Evolutionary conservation across 2,797 vertebrate genomes (phyloP).

Genomic region (Hydrocynus forskahlii): DNA sequence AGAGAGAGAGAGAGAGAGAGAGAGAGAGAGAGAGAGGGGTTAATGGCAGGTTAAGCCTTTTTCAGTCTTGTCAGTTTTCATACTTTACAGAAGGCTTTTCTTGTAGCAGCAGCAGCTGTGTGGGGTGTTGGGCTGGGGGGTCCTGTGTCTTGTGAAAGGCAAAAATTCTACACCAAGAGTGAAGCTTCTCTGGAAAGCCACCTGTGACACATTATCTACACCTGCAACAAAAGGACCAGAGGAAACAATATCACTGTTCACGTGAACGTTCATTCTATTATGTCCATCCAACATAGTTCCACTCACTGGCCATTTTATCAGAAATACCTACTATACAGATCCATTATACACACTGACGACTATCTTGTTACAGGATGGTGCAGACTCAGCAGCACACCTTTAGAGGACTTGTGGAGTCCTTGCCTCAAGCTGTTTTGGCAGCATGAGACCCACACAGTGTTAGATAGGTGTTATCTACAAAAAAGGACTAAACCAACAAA

Average conservation of each 20-base stretch:
- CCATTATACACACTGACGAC: no score
- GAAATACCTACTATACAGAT: neutral
- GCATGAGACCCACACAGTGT: no score
- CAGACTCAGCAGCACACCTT: no score
- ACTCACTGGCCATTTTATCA: neutral
- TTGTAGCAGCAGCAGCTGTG: neutral
- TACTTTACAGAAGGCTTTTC: neutral
- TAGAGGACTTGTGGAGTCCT: no score
- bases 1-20: neutral
- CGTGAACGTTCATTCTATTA: neutral
- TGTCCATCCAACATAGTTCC: neutral
- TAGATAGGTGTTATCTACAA: no score
- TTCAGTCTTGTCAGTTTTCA: neutral
- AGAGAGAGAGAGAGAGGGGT: neutral
- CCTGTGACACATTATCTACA: neutral
- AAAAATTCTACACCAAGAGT: neutral
- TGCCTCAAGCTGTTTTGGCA: no score
- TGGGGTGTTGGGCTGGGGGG: neutral
- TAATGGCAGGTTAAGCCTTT: slow-evolving; percentile 15
- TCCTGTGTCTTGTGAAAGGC: neutral
- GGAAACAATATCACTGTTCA: neutral
- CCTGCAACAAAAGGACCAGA: neutral
- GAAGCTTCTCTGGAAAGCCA: neutral
- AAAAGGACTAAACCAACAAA: no score
- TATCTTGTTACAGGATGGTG: no score